These are phyloP conservation scores for Sinentomon sp. DNA, from an alignment of 2,888 invertebrate species.

Conservation along the genomic window DNA sequence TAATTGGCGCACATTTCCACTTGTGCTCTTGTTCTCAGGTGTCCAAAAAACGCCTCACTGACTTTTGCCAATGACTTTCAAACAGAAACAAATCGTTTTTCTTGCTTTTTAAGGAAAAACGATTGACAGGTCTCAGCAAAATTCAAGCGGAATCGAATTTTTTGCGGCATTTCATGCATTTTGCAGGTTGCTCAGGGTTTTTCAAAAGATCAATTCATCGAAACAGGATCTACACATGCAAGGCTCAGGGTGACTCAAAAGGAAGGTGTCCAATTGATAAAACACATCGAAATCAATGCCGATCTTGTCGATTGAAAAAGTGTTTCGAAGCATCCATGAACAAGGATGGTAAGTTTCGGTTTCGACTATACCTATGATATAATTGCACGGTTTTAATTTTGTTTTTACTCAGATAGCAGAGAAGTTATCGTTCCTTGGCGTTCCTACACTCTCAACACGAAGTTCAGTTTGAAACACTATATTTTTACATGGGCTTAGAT, in stretches of 20 bases:
- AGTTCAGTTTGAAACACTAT: too few relatives aligned
- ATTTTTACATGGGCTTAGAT: too few relatives aligned
- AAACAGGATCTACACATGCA: constrained; percentile 87
- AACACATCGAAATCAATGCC: constrained; percentile 85
- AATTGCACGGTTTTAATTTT: constrained; percentile 2
- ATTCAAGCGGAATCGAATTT: not conserved
- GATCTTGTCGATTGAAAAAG: constrained; percentile 77
- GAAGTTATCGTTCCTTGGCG: too few relatives aligned
- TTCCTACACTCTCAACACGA: too few relatives aligned
- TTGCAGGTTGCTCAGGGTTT: constrained; percentile 69
- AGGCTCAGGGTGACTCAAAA: constrained; percentile 73
- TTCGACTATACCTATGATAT: not conserved
- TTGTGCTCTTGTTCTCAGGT: too few relatives aligned
- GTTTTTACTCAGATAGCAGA: constrained; percentile 3
- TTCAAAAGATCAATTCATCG: constrained; percentile 88
- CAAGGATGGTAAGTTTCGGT: constrained; percentile 57
- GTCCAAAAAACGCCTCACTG: too few relatives aligned
- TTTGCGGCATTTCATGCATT: too few relatives aligned
- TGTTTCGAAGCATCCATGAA: constrained; percentile 94
- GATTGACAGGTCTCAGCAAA: not conserved
- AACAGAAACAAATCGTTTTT: too few relatives aligned
- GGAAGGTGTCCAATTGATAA: constrained; percentile 88
- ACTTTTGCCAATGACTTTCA: too few relatives aligned
- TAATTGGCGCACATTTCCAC: too few relatives aligned
- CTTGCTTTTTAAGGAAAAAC: too few relatives aligned